Evolutionary conservation across 2,888 invertebrate species (phyloP), one percentile per base, ranked within the genome.

Genomic region (Aplocera efformata): DNA sequence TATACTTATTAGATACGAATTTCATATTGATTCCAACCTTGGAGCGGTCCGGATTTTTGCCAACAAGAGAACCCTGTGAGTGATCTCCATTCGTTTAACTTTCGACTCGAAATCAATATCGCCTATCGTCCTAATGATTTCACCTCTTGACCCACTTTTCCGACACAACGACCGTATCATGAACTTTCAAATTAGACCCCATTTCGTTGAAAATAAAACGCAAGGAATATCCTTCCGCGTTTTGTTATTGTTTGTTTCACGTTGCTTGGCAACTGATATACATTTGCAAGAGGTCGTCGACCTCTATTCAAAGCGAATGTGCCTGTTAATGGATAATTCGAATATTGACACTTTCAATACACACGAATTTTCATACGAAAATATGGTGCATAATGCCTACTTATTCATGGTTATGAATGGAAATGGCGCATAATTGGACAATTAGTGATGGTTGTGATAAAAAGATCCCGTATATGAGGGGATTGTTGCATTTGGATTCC

Each of bases 251-350:
- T 64, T 68, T 63, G 65, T 59, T 76, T 73, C 63, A 58, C 57
- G 69, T 75, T 69, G 67, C 76, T 51, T 63, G 67, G 82, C 75
- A 76, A 82, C 81, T 48, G 42, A 53, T 62, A 50, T 55, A 56
- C 50, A 47, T 39, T 52, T 42, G 39, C 48, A 50, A 17, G 13
- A 57, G 77, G 66, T 60, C 69, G 48, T 53, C 64, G 71, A 78
- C 70, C 60, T 54, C 48, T 45, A 48, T 55, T 50, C 47, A 55
- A 60, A 48, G 38, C 38, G 31, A 56, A 54, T 50, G 50, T 49
- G n/a, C n/a, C n/a, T n/a, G n/a, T n/a, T n/a, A 38, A 35, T 31
- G 37, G 28, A 17, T 37, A 32, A 36, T 24, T 33, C 7, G 6
- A n/a, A 20, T 8, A 10, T 26, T 13, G 11, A 24, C 21, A 17